A percentile compares a stretch with the other conserved stretches of the same genome.
These are phyloP conservation scores for Argyra leucocephala DNA, from an alignment of 2,888 invertebrate species.

Conservation along the genomic window DNA sequence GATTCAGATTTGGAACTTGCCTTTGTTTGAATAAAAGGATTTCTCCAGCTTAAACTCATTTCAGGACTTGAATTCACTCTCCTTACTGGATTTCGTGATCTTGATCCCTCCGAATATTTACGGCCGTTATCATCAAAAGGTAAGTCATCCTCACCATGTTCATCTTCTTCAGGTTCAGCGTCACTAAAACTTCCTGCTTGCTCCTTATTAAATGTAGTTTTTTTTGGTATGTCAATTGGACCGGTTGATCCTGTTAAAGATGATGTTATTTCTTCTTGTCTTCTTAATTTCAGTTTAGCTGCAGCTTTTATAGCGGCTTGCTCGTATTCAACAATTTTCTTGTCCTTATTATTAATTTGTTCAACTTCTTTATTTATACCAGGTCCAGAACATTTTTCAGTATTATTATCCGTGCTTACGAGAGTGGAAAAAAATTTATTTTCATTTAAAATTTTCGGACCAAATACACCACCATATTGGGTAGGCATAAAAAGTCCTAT, in stretches of 20 bases:
- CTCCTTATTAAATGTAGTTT: constrained; percentile 42
- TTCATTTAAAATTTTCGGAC: constrained; percentile 34
- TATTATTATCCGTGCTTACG: not conserved
- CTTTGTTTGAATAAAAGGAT: constrained; percentile 49
- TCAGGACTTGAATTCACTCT: constrained; percentile 86
- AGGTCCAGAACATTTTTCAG: not conserved
- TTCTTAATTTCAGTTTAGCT: constrained; percentile 19
- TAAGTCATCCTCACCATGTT: constrained; percentile 41
- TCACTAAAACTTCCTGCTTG: constrained; percentile 40
- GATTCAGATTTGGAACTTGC: constrained; percentile 25
- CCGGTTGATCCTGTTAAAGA: constrained; percentile 34
- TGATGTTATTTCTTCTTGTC: constrained; percentile 22
- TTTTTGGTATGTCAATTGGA: constrained; percentile 57
- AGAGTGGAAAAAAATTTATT: not conserved
- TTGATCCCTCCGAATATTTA: constrained; percentile 31
- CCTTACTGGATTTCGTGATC: constrained; percentile 69
- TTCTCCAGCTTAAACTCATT: constrained; percentile 82
- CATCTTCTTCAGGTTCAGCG: constrained; percentile 46
- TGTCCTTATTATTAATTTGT: not conserved
- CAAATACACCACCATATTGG: constrained; percentile 41
- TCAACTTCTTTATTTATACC: not conserved
- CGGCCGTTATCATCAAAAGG: constrained; percentile 48
- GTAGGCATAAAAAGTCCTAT: constrained; percentile 60
- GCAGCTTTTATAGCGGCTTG: not conserved
- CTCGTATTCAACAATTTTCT: not conserved